These are phyloP conservation scores for Pherbina coryleti DNA, from an alignment of 2,888 invertebrate species.

Conservation along the genomic window DNA sequence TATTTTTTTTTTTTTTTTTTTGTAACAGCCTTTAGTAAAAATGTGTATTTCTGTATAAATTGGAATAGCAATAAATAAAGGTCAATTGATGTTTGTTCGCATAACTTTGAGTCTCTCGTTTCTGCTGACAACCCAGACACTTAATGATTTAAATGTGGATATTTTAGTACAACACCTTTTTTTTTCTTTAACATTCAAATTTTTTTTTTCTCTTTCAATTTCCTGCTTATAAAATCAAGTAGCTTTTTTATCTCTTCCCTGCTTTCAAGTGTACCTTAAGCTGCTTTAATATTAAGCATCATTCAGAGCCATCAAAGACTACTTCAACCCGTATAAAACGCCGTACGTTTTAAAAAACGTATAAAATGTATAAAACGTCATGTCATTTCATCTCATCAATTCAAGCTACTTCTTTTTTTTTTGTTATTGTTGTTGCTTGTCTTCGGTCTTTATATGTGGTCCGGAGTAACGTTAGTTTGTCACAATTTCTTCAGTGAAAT, in stretches of 20 bases:
- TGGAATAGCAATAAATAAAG: neutral
- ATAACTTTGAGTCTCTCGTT: neutral
- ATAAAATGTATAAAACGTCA: too few species aligned
- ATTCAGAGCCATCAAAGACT: neutral
- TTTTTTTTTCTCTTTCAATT: neutral
- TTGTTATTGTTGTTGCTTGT: neutral
- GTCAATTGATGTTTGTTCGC: neutral
- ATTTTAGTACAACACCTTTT: neutral
- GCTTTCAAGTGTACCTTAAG: too few species aligned
- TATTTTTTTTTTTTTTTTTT: neutral
- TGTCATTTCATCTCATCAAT: slow-evolving; percentile 16
- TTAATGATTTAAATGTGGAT: neutral
- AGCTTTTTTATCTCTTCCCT: neutral
- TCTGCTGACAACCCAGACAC: neutral
- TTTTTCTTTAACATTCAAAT: neutral
- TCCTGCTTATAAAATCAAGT: neutral
- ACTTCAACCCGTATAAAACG: neutral
- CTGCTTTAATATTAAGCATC: neutral
- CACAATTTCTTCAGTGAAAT: slow-evolving; percentile 14
- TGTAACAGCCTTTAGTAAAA: too few species aligned
- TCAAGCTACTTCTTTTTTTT: too few species aligned
- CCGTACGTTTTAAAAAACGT: too few species aligned
- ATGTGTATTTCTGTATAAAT: too few species aligned
- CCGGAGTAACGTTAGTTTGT: neutral
- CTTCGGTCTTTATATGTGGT: neutral